Conservation (phyloP, 2,888 invertebrate species). For the Drosophila trichaetosa region DNA sequence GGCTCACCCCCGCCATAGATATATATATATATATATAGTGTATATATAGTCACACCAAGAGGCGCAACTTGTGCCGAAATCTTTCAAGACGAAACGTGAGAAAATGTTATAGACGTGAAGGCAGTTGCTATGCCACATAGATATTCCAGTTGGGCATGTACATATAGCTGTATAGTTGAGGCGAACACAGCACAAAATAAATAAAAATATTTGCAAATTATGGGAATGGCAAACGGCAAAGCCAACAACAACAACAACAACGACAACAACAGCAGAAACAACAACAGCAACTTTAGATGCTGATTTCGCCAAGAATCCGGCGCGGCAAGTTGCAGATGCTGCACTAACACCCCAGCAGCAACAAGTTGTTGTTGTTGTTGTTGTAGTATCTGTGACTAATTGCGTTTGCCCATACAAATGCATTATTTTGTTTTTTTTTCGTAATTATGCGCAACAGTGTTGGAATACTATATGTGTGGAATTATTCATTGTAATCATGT, state of each 20-base stretch:
- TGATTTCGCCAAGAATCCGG: slow-evolving; percentile 66
- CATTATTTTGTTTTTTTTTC: slow-evolving; percentile 56
- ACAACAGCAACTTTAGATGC: slow-evolving; percentile 16
- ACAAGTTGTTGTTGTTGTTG: slow-evolving; percentile 13
- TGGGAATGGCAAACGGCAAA: slow-evolving; percentile 73
- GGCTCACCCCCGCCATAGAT: slow-evolving; percentile 66
- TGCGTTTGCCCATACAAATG: slow-evolving; percentile 74
- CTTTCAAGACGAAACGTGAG: slow-evolving; percentile 80
- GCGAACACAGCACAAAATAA: slow-evolving; percentile 40
- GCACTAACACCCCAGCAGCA: slow-evolving; percentile 34
- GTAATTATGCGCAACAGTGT: slow-evolving; percentile 71
- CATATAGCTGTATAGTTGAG: slow-evolving; percentile 21
- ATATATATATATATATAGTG: neutral
- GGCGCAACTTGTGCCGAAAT: slow-evolving; percentile 82
- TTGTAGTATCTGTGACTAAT: slow-evolving; percentile 71
- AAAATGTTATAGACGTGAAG: slow-evolving; percentile 74
- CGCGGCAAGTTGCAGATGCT: slow-evolving; percentile 57
- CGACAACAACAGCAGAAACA: neutral
- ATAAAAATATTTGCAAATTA: slow-evolving; percentile 78
- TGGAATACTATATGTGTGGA: slow-evolving; percentile 50
- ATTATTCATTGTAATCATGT: slow-evolving; percentile 75
- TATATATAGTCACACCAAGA: slow-evolving; percentile 38
- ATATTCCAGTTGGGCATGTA: slow-evolving; percentile 29
- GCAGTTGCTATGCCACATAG: slow-evolving; percentile 49
- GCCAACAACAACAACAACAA: neutral